Evolutionary conservation across 2,888 invertebrate genomes (phyloP).

Genomic region (Synergus umbraculus): DNA sequence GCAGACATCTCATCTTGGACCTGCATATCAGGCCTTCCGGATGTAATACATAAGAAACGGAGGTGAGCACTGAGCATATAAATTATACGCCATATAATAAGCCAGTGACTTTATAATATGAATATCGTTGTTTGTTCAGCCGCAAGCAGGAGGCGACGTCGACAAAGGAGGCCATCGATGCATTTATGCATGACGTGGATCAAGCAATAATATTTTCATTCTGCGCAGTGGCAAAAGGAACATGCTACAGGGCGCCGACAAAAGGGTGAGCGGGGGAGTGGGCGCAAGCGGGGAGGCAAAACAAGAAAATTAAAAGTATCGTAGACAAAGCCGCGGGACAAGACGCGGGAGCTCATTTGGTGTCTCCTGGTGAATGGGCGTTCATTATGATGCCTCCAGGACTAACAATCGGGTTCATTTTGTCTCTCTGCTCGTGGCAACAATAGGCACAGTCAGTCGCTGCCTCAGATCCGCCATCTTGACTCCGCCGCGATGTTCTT

Average conservation of each 20-base stretch:
- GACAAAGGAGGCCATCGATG: slow-evolving; percentile 64
- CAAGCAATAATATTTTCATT: slow-evolving; percentile 74
- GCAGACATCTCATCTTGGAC: slow-evolving; percentile 7
- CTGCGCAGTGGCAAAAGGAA: slow-evolving; percentile 56
- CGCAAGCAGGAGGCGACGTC: slow-evolving; percentile 59
- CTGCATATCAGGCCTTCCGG: slow-evolving; percentile 2
- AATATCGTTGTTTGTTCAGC: slow-evolving; percentile 75
- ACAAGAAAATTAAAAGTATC: slow-evolving; percentile 75
- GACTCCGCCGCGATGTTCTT: slow-evolving; percentile 74
- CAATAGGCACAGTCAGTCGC: slow-evolving; percentile 65
- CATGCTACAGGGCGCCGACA: slow-evolving; percentile 56
- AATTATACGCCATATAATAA: slow-evolving; percentile 56
- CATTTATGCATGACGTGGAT: slow-evolving; percentile 69
- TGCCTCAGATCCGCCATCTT: slow-evolving; percentile 72
- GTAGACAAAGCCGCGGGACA: slow-evolving; percentile 72
- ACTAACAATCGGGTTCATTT: slow-evolving; percentile 76
- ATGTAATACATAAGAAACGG: slow-evolving; percentile 25
- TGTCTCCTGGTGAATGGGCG: slow-evolving; percentile 74
- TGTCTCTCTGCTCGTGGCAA: slow-evolving; percentile 74
- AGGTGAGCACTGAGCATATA: slow-evolving; percentile 25
- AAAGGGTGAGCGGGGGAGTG: slow-evolving; percentile 48
- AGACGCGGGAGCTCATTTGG: slow-evolving; percentile 75
- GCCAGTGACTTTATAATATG: slow-evolving; percentile 70
- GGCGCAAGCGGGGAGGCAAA: slow-evolving; percentile 56
- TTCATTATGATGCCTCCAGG: slow-evolving; percentile 75